These are phyloP conservation scores for Drosophila nasuta DNA, from an alignment of 1,140 invertebrate genomes.

Conservation along the genomic window DNA sequence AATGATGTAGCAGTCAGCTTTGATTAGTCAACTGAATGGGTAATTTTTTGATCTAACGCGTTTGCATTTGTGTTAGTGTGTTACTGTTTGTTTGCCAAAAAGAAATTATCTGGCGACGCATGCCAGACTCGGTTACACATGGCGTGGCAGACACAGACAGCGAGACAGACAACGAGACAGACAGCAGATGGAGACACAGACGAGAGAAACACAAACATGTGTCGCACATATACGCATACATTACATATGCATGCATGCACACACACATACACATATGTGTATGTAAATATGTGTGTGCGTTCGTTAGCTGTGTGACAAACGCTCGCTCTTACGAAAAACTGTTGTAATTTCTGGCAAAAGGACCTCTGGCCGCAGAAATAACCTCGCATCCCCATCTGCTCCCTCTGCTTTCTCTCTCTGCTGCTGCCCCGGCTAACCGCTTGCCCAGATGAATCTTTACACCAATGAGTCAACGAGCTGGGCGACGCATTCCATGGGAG, in stretches of 20 bases:
- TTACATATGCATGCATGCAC: slow-evolving; percentile 35
- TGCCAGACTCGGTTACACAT: slow-evolving; percentile 48
- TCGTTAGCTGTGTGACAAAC: slow-evolving; percentile 56
- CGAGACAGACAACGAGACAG: not conserved
- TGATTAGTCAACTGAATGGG: slow-evolving; percentile 21
- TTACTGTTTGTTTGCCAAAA: slow-evolving; percentile 2
- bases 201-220: slow-evolving; percentile 24
- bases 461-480: slow-evolving; percentile 36
- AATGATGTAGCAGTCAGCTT: slow-evolving; percentile 15
- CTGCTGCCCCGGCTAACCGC: not conserved
- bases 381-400: not conserved
- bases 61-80: slow-evolving; percentile 2
- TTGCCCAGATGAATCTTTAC: slow-evolving; percentile 28
- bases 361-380: slow-evolving; percentile 34
- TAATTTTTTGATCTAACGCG: slow-evolving; percentile 5
- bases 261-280: slow-evolving; percentile 5
- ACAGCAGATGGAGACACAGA: slow-evolving; percentile 7
- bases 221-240: slow-evolving; percentile 43
- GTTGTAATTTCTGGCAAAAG: slow-evolving; percentile 68
- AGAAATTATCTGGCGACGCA: slow-evolving; percentile 45
- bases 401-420: not conserved
- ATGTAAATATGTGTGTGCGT: slow-evolving; percentile 31
- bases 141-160: slow-evolving; percentile 30
- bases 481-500: slow-evolving; percentile 43
- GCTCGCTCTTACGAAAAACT: slow-evolving; percentile 62